Evolutionary conservation across 2,888 invertebrate species (phyloP).

Genomic region (Pandemis corylana): DNA sequence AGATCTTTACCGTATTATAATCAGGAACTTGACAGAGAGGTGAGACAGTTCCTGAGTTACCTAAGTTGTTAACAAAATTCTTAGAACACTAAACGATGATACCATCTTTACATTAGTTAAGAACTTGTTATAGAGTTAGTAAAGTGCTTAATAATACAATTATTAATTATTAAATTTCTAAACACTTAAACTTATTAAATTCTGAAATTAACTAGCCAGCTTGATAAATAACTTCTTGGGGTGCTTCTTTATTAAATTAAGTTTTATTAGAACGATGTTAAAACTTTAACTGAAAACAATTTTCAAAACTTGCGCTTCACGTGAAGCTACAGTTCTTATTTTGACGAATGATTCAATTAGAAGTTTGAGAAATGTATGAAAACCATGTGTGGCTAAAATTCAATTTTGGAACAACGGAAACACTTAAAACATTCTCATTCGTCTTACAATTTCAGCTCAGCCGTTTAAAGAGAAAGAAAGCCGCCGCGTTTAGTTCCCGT

Average conservation of each 20-base stretch:
- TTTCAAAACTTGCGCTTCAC: background rate
- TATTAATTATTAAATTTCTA: background rate
- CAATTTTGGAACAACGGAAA: conserved; percentile 6
- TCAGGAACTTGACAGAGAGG: no score
- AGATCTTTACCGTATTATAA: no score
- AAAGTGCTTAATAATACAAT: background rate
- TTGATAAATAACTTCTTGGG: background rate
- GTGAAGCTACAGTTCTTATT: conserved; percentile 53
- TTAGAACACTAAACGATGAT: background rate
- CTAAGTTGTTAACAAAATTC: background rate
- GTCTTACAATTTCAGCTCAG: background rate
- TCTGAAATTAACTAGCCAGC: background rate
- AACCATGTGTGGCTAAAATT: conserved; percentile 43
- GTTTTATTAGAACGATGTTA: no score
- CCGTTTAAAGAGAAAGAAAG: conserved; percentile 1
- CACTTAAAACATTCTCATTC: no score
- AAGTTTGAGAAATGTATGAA: conserved; percentile 64
- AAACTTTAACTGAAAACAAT: no score
- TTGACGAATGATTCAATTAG: conserved; percentile 64
- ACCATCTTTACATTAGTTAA: background rate
- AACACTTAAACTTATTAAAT: background rate
- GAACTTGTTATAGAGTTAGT: background rate
- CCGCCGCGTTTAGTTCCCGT: background rate
- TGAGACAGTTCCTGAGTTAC: no score
- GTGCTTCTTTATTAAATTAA: background rate